phyloP scores from a whole-genome alignment of 2,797 vertebrate species.

The Platalea minor region DNA sequence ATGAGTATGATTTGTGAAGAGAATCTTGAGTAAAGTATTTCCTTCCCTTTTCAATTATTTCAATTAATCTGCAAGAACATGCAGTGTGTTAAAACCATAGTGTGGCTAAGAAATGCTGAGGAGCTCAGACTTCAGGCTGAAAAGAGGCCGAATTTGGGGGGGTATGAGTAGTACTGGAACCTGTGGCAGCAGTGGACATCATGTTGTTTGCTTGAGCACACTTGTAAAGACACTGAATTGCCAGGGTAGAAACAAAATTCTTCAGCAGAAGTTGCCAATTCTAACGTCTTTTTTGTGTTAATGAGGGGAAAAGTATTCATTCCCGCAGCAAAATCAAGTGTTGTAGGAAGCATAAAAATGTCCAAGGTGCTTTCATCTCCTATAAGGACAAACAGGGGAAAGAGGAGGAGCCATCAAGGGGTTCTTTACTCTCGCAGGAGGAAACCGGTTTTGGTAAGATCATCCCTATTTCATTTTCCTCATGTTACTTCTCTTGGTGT shows the following conservation, averaged over 20 bases:
- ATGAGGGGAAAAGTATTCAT: background rate
- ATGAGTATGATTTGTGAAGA: background rate
- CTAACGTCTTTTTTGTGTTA: background rate
- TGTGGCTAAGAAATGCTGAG: background rate
- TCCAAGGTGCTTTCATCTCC: background rate
- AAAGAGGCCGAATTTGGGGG: background rate
- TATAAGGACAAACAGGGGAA: background rate
- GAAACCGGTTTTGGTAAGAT: background rate
- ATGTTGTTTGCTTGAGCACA: background rate
- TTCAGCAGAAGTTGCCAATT: background rate
- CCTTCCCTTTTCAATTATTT: background rate
- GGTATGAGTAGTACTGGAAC: background rate
- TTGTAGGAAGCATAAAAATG: background rate
- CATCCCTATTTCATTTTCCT: background rate
- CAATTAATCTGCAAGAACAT: background rate
- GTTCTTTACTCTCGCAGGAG: background rate
- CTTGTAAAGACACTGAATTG: background rate
- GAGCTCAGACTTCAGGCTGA: background rate
- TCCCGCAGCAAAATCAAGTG: background rate
- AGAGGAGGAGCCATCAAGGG: background rate
- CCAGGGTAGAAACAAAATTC: background rate
- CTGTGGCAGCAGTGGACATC: background rate
- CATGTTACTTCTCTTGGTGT: background rate
- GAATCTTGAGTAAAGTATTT: constrained; percentile 31
- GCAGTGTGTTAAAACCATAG: background rate